Percentiles rank a stretch among this genome's conserved stretches.
Evolutionary conservation across 2,888 invertebrate genomes (phyloP).

Genomic region (Osmoderma eremita): DNA sequence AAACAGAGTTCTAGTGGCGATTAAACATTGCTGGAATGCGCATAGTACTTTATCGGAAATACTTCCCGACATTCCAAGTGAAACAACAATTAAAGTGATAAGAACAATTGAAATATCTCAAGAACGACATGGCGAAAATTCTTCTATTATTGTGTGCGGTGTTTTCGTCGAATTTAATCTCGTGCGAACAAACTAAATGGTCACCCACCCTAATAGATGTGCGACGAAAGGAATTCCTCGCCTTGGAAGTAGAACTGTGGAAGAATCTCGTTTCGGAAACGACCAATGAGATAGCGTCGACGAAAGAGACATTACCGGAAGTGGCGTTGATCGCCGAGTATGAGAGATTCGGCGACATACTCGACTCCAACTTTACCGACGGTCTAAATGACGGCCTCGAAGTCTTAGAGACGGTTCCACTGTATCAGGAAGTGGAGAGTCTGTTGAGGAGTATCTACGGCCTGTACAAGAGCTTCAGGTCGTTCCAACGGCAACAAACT

Average conservation of each 20-base stretch:
- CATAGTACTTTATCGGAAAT: not conserved
- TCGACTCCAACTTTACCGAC: slow-evolving; percentile 60
- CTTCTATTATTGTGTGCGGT: not conserved
- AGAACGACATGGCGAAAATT: slow-evolving; percentile 11
- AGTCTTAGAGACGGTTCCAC: slow-evolving; percentile 66
- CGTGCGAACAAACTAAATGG: not conserved
- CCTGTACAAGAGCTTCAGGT: slow-evolving; percentile 74
- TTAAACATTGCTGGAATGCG: not conserved
- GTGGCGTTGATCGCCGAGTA: slow-evolving; percentile 70
- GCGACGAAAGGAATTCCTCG: slow-evolving; percentile 69
- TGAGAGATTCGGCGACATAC: slow-evolving; percentile 66
- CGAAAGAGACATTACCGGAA: slow-evolving; percentile 61
- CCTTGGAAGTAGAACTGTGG: slow-evolving; percentile 68
- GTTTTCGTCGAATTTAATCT: not conserved
- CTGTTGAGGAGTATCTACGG: slow-evolving; percentile 73
- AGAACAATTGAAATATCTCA: not conserved
- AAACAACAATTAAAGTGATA: not conserved
- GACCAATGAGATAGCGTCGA: slow-evolving; percentile 46
- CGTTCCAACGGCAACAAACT: slow-evolving; percentile 66
- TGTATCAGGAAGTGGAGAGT: slow-evolving; percentile 72
- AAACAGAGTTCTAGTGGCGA: not conserved
- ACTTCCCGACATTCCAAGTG: not conserved
- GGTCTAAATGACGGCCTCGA: slow-evolving; percentile 49
- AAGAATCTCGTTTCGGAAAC: slow-evolving; percentile 49
- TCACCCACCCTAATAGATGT: slow-evolving; percentile 65